These are phyloP conservation scores for Equus przewalskii DNA, from an alignment of 2,113 vertebrate species.

Conservation along the genomic window DNA sequence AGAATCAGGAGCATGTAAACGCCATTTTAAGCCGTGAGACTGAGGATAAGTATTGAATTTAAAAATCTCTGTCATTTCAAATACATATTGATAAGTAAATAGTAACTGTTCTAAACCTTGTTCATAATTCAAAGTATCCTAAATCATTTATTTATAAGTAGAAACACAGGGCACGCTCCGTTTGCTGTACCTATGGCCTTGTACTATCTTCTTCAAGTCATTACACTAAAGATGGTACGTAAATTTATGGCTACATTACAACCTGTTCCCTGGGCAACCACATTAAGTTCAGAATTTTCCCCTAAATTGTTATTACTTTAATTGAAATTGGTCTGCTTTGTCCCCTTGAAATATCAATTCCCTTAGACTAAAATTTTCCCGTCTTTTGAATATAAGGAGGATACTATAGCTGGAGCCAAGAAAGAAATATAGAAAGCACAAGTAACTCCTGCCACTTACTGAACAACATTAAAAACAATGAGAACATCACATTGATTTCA, in stretches of 20 bases:
- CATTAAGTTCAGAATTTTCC: neutral
- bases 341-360: conserved; percentile 12
- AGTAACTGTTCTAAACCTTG: neutral
- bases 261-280: neutral
- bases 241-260: neutral
- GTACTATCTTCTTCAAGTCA: neutral
- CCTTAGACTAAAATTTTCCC: neutral
- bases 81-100: neutral
- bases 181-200: neutral
- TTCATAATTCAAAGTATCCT: neutral
- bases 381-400: neutral
- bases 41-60: neutral
- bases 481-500: neutral
- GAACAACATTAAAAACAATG: neutral
- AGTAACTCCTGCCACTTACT: neutral
- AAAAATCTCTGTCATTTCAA: neutral
- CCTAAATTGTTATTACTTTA: conserved; percentile 16
- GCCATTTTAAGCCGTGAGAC: neutral
- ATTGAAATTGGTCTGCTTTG: neutral
- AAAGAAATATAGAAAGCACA: neutral
- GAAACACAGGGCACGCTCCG: neutral
- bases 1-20: neutral
- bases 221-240: neutral
- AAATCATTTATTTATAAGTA: neutral
- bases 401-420: neutral